A percentile compares a stretch with the other conserved stretches of the same genome.
Conservation (phyloP, 1,140 invertebrate species). For the Luehdorfia chinensis region DNA sequence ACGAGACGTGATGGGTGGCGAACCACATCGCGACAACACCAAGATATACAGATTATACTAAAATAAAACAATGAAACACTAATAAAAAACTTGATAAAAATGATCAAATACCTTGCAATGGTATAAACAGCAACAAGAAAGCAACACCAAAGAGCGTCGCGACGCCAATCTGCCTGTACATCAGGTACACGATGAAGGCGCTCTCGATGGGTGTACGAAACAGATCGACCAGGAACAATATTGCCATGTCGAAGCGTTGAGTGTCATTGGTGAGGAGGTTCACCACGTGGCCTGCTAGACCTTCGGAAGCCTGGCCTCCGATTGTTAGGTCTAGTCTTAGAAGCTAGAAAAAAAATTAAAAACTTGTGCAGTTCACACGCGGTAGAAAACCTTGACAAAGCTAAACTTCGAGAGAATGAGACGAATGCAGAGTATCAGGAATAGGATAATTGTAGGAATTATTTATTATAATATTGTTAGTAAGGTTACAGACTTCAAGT, state of each 20-base stretch:
- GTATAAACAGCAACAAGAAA: slow-evolving; percentile 89
- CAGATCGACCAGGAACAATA: slow-evolving; percentile 82
- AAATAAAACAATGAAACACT: too few species aligned
- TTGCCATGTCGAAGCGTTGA: slow-evolving; percentile 82
- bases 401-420: too few species aligned
- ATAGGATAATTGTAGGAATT: too few species aligned
- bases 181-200: slow-evolving; percentile 84
- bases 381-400: too few species aligned
- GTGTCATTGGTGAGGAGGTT: slow-evolving; percentile 93
- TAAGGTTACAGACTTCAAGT: too few species aligned
- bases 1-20: too few species aligned
- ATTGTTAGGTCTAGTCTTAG: slow-evolving; percentile 57
- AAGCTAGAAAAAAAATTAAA: slow-evolving; percentile 36
- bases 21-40: too few species aligned
- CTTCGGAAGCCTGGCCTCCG: slow-evolving; percentile 83
- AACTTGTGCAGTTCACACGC: too few species aligned
- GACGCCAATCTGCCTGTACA: slow-evolving; percentile 85
- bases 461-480: too few species aligned
- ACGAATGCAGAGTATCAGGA: too few species aligned
- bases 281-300: slow-evolving; percentile 90
- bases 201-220: slow-evolving; percentile 88
- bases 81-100: too few species aligned
- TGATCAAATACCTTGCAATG: slow-evolving; percentile 83
- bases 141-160: slow-evolving; percentile 87
- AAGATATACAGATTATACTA: too few species aligned